Percentiles rank a stretch among this genome's conserved stretches.
Conservation (phyloP, 2,797 vertebrate species). For the Neosilurus mollespiculum region DNA sequence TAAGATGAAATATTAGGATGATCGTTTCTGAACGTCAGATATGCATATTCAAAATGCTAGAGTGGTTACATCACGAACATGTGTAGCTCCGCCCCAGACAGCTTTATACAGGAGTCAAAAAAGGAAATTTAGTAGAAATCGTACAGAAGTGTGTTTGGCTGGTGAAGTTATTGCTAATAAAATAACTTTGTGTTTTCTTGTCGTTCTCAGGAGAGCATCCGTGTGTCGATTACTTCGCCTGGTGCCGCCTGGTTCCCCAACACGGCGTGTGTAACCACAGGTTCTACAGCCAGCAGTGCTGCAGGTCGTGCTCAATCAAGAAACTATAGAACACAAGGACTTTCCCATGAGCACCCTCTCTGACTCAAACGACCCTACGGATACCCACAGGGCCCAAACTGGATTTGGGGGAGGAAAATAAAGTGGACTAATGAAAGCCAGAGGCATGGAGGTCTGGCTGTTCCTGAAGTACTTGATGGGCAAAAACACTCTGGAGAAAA, state of each 20-base stretch:
- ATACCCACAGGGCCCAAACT: slow-evolving; percentile 21
- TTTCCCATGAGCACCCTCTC: slow-evolving; percentile 39
- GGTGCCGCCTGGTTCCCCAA: slow-evolving; percentile 94
- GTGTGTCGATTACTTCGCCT: slow-evolving; percentile 88
- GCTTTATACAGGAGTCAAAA: not conserved
- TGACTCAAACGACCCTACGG: slow-evolving; percentile 5
- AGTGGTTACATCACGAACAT: not conserved
- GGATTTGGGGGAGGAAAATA: slow-evolving; percentile 28
- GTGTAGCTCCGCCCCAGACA: not conserved
- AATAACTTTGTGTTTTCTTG: not conserved
- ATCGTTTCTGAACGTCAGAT: not conserved
- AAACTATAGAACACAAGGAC: slow-evolving; percentile 65
- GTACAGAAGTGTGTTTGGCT: not conserved
- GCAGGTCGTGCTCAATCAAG: slow-evolving; percentile 87
- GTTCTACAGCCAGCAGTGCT: slow-evolving; percentile 95
- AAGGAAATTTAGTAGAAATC: not conserved
- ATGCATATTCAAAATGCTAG: not conserved
- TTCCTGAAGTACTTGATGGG: slow-evolving; percentile 63
- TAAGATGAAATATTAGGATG: not conserved
- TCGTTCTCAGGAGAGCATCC: slow-evolving; percentile 76
- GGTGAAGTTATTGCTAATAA: not conserved
- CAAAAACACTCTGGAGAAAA: slow-evolving; percentile 27
- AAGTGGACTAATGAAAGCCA: not conserved
- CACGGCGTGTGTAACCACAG: slow-evolving; percentile 95
- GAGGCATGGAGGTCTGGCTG: slow-evolving; percentile 7